Evolutionary conservation across 2,797 vertebrate genomes (phyloP).

Genomic region (Catharus ustulatus): DNA sequence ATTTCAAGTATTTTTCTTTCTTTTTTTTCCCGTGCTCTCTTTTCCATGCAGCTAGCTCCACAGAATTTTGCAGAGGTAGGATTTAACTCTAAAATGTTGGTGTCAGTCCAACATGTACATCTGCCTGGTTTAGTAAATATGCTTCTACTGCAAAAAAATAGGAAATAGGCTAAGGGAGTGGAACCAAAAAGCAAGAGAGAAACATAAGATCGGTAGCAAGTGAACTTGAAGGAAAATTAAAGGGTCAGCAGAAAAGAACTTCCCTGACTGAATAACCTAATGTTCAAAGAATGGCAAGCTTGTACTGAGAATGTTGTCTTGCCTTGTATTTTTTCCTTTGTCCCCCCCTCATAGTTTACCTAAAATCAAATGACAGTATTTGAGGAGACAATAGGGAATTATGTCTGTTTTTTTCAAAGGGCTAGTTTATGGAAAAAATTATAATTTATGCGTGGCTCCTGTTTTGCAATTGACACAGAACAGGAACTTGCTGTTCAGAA

Average conservation of each 20-base stretch:
- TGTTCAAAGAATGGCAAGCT: background rate
- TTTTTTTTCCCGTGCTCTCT: background rate
- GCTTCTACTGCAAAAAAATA: conserved; percentile 47
- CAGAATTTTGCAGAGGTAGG: conserved; percentile 31
- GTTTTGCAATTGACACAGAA: background rate
- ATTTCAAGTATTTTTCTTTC: background rate
- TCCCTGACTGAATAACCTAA: background rate
- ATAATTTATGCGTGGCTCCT: background rate
- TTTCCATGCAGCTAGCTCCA: background rate
- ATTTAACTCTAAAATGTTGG: conserved; percentile 39
- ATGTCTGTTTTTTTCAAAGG: background rate
- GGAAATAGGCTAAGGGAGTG: background rate
- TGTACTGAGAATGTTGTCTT: background rate
- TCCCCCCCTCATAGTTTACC: fast-evolving
- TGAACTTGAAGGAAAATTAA: conserved; percentile 4
- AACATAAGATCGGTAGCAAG: background rate
- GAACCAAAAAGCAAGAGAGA: background rate
- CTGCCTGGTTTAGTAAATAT: conserved; percentile 59
- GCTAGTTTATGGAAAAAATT: background rate
- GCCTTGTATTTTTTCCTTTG: background rate
- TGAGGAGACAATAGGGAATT: background rate
- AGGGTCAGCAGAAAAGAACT: background rate
- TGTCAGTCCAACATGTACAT: conserved; percentile 57
- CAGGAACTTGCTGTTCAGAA: background rate
- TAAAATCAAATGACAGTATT: background rate